Conservation (phyloP, 1,140 invertebrate genomes). For the Neotoxoptera formosana region DNA sequence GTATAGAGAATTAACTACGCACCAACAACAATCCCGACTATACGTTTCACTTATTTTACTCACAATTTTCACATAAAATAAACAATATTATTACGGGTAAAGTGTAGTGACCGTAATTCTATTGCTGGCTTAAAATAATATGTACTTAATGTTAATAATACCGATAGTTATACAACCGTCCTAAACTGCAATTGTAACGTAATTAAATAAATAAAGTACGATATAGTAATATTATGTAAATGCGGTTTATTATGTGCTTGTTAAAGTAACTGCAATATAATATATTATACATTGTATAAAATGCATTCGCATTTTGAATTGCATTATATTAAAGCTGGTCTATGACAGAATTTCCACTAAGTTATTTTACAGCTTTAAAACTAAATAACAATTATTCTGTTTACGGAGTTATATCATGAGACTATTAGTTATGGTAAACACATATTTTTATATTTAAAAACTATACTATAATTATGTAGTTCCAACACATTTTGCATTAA, state of each 20-base stretch:
- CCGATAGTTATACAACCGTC: too few species aligned
- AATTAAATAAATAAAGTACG: too few species aligned
- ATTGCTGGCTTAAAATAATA: background rate
- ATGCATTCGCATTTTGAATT: background rate
- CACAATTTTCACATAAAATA: background rate
- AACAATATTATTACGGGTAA: background rate
- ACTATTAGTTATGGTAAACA: background rate
- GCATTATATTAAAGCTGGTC: background rate
- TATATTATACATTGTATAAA: background rate
- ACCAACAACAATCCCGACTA: background rate
- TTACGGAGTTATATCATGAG: background rate
- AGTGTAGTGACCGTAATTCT: background rate
- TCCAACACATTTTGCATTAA: background rate
- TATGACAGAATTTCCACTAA: background rate
- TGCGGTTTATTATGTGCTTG: background rate
- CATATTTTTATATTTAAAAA: background rate
- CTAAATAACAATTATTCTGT: background rate
- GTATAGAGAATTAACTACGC: background rate
- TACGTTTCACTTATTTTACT: background rate
- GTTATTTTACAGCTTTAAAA: background rate
- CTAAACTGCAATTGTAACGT: too few species aligned
- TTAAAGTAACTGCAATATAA: background rate
- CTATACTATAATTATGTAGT: background rate
- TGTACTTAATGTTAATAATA: too few species aligned
- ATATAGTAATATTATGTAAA: background rate